A percentile compares a stretch with the other conserved stretches of the same genome.
Evolutionary conservation across 2,113 vertebrate genomes (phyloP).

Genomic region (Embiotoca jacksoni): DNA sequence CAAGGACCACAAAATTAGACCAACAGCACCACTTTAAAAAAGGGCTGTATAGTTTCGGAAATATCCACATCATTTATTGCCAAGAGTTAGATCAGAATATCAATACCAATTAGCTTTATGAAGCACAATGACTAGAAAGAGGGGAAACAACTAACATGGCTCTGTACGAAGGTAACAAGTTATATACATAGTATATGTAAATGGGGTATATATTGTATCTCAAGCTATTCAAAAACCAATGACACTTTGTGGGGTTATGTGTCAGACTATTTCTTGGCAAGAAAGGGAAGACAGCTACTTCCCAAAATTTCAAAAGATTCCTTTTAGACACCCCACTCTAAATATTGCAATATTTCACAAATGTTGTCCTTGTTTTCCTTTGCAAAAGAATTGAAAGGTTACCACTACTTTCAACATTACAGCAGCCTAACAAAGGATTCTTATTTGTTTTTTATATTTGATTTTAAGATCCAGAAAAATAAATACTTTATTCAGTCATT

Average conservation of each 20-base stretch:
- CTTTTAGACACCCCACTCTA: no score
- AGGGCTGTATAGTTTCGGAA: not conserved
- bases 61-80: no score
- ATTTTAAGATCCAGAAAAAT: not conserved
- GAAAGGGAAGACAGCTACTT: not conserved
- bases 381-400: not conserved
- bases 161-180: no score
- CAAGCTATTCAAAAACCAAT: no score
- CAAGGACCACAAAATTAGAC: not conserved
- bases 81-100: no score
- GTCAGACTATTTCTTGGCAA: not conserved
- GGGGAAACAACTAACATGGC: no score
- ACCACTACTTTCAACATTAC: not conserved
- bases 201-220: no score
- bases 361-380: not conserved
- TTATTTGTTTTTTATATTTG: constrained; percentile 4
- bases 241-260: no score
- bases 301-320: not conserved
- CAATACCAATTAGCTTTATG: no score
- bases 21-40: not conserved
- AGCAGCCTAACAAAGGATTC: not conserved
- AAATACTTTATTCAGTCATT: no score
- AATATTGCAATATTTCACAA: not conserved
- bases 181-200: no score
- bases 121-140: no score